Evolutionary conservation across 2,888 invertebrate genomes (phyloP), one percentile per base, ranked within the genome.

Genomic region (Ctena decussata): DNA sequence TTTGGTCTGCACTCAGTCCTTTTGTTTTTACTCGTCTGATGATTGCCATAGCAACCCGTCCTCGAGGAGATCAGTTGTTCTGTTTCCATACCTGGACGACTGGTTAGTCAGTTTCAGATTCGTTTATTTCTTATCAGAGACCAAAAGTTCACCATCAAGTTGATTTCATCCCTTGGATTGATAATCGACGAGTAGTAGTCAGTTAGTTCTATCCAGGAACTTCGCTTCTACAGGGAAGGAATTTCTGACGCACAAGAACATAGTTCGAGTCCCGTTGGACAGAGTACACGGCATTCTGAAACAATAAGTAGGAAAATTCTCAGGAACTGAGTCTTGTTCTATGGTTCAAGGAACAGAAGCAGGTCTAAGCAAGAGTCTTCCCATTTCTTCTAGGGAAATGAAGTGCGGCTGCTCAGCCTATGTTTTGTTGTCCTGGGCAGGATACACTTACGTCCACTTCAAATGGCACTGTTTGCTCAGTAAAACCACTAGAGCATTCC

Each of bases 391-490:
- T 60, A 32, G 75, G 75, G 18, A 49, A 65, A 15, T 49, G 74
- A n/a, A 75, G 46, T 18, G 57, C 69, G 3, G 30, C 60, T 3
- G 49, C 75, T 32, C 74, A 80, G 12, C n/a, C n/a, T n/a, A n/a
- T n/a, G n/a, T n/a, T 37, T 80, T 18, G 70, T 80, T 49, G 69
- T 49, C 0, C 69, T 75, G 30, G 74, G 75, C 27, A 27, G 49
- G 21, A 44, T 80, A n/a, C 80, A 80, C 57, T 74, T 75, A 41
- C 65, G 75, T n/a, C 69, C 69, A n/a, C 37, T 74, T 30, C 80
- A 80, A 39, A 32, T 49, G 41, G 69, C 32, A 39, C 75, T 80
- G 2, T 35, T 70, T 1, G 27, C 53, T 27, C 44, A 53, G 21
- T 80, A 75, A 69, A 12, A 11, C 21, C 80, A 74, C 24, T 15